Base-by-base conservation (phyloP, 2,888 invertebrate genomes). In the Athripsodes cinereus region DNA sequence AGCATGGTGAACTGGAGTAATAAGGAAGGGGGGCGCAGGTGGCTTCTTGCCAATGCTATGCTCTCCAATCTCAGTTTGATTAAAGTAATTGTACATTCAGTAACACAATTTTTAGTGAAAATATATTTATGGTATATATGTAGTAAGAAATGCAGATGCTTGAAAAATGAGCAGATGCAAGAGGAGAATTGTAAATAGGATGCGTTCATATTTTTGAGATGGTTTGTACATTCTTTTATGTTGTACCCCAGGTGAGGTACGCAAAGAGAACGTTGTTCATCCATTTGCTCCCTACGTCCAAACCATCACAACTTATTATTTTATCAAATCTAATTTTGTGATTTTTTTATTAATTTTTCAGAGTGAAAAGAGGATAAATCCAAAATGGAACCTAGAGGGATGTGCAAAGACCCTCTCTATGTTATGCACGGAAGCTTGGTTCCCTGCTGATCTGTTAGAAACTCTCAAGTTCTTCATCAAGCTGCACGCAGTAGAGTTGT, bases 281-380 rank as follows among this genome's bases (percentile, higher is more conserved):
- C n/a, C n/a, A n/a, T n/a, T n/a, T n/a, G n/a, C n/a, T n/a, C n/a
- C n/a, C n/a, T n/a, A n/a, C n/a, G n/a, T n/a, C n/a, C n/a, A n/a
- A n/a, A n/a, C n/a, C n/a, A n/a, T n/a, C n/a, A n/a, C n/a, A n/a
- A n/a, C n/a, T n/a, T n/a, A n/a, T 19, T n/a, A n/a, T n/a, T n/a
- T n/a, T n/a, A n/a, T n/a, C n/a, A n/a, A n/a, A n/a, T n/a, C n/a
- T n/a, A n/a, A n/a, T n/a, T n/a, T n/a, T n/a, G n/a, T n/a, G n/a
- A n/a, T n/a, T 26, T 6, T 54, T 26, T 6, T 26, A 10, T 26
- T 26, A 26, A 26, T 26, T 54, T 74, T 73, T 22, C 73, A 87
- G 87, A 77, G 84, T 10, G 90, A 90, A 71, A 84, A 87, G 68
- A 88, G 87, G 67, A 72, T 76, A 64, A 80, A 79, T 65, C 76